Evolutionary conservation across 2,113 vertebrate species (phyloP).

Genomic region (Apteryx mantelli): DNA sequence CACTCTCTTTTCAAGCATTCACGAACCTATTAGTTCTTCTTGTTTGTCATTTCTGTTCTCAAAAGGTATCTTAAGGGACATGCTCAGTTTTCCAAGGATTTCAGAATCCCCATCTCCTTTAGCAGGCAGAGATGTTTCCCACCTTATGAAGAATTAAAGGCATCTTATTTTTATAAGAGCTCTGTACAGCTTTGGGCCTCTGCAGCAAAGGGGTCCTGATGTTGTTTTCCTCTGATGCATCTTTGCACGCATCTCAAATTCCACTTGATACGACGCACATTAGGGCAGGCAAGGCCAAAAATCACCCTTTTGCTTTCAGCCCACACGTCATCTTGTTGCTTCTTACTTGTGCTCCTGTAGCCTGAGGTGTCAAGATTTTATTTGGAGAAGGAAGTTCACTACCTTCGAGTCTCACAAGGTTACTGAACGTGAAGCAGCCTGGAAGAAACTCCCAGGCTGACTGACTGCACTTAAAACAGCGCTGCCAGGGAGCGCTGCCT

Average conservation of each 20-base stretch:
- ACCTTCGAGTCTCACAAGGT: not conserved
- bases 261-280: not conserved
- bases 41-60: slow-evolving; percentile 12
- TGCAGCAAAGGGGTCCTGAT: not conserved
- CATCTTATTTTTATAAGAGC: not conserved
- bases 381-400: slow-evolving; percentile 7
- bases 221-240: not conserved
- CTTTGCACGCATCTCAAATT: not conserved
- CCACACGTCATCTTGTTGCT: not conserved
- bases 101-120: not conserved
- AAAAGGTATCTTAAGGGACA: not conserved
- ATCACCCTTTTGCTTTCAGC: slow-evolving; percentile 4
- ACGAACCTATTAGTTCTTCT: slow-evolving; percentile 32
- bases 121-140: not conserved
- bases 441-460: not conserved
- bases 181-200: not conserved
- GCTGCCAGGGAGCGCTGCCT: not conserved
- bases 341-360: not conserved
- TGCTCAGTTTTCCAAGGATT: not conserved
- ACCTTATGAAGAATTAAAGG: not conserved
- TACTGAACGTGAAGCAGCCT: not conserved
- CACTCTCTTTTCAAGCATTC: slow-evolving; percentile 8
- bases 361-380: slow-evolving; percentile 38
- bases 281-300: slow-evolving; percentile 5
- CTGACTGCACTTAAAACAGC: slow-evolving; percentile 17